Conservation (phyloP, 2,797 vertebrate species). For the Eremophila alpestris region DNA sequence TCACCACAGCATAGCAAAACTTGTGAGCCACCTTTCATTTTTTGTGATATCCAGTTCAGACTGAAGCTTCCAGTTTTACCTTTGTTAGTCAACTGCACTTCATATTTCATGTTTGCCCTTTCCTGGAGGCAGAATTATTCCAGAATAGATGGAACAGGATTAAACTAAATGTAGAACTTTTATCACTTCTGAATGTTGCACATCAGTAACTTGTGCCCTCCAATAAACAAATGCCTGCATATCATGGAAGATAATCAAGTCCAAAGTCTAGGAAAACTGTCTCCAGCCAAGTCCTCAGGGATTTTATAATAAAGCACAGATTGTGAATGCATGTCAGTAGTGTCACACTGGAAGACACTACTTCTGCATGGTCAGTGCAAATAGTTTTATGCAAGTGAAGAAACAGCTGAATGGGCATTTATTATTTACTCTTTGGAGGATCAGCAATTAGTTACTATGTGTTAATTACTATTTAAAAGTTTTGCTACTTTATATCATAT, state of each 20-base stretch:
- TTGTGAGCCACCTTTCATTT: neutral
- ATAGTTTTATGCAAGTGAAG: neutral
- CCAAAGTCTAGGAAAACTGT: conserved; percentile 3
- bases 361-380: neutral
- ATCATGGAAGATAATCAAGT: too few species aligned
- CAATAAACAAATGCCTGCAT: too few species aligned
- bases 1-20: neutral
- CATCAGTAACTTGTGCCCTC: too few species aligned
- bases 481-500: neutral
- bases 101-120: neutral
- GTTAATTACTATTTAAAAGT: neutral
- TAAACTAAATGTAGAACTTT: neutral
- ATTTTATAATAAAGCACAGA: conserved; percentile 1
- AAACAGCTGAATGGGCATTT: neutral
- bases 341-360: neutral
- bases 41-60: neutral
- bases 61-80: neutral
- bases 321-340: neutral
- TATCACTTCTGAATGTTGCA: too few species aligned
- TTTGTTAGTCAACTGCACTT: neutral
- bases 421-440: neutral
- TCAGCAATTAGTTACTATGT: neutral
- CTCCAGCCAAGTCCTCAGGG: neutral
- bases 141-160: neutral
- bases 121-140: neutral